A percentile compares a stretch with the other conserved stretches of the same genome.
These are phyloP conservation scores for Diorhabda carinulata DNA, from an alignment of 1,140 invertebrate species.

Conservation along the genomic window DNA sequence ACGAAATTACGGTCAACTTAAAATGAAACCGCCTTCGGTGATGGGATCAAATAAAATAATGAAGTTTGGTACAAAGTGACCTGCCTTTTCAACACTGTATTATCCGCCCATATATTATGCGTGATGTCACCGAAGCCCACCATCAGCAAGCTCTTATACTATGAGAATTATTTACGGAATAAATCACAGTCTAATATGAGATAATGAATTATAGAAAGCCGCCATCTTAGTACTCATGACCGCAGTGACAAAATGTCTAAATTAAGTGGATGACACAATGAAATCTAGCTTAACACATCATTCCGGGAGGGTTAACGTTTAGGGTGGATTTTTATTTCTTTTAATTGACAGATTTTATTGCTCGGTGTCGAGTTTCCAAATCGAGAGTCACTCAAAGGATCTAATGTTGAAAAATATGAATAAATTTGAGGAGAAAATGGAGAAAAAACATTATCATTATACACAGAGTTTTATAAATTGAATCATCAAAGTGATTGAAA, in stretches of 20 bases:
- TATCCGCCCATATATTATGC: slow-evolving; percentile 48
- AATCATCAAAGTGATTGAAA: too few relatives aligned
- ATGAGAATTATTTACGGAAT: slow-evolving; percentile 5
- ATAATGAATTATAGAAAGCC: slow-evolving; percentile 39
- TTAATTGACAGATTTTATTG: not conserved
- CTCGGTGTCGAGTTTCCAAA: not conserved
- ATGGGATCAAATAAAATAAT: slow-evolving; percentile 47
- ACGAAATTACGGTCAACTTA: too few relatives aligned
- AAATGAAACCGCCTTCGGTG: slow-evolving; percentile 22
- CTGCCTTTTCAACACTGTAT: slow-evolving; percentile 49
- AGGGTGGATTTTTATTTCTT: slow-evolving; percentile 2
- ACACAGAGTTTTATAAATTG: too few relatives aligned
- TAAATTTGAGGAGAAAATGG: too few relatives aligned
- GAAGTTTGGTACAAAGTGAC: slow-evolving; percentile 48
- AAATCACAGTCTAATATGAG: slow-evolving; percentile 30
- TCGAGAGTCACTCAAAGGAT: too few relatives aligned
- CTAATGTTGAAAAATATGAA: too few relatives aligned
- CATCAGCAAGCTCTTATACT: slow-evolving; percentile 39
- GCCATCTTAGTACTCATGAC: slow-evolving; percentile 37
- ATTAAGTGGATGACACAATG: slow-evolving; percentile 20
- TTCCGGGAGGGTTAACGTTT: not conserved
- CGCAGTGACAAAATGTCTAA: slow-evolving; percentile 29
- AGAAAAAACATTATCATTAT: too few relatives aligned
- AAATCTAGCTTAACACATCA: slow-evolving; percentile 9
- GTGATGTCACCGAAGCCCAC: slow-evolving; percentile 41